Evolutionary conservation across 1,140 invertebrate genomes (phyloP).

Genomic region (Liolophura sinensis): DNA sequence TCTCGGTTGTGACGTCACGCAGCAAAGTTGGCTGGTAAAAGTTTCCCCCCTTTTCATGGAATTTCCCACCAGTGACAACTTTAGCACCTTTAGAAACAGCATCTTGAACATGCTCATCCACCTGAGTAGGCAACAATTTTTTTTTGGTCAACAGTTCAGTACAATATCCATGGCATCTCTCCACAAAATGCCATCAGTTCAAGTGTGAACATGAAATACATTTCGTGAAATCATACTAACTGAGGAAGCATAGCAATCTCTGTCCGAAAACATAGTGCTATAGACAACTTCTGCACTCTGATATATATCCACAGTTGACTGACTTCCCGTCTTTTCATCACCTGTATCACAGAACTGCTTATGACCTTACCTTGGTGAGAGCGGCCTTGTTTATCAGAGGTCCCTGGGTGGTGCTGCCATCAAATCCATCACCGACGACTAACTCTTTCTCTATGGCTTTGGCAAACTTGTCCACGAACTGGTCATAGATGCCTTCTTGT

Average conservation of each 20-base stretch:
- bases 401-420: conserved; percentile 76
- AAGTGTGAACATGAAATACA: too few relatives aligned
- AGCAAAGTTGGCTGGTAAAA: conserved; percentile 94
- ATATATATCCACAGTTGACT: too few relatives aligned
- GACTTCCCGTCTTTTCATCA: too few relatives aligned
- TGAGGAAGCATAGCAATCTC: too few relatives aligned
- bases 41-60: conserved; percentile 68
- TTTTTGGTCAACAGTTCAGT: not conserved
- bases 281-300: too few relatives aligned
- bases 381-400: conserved; percentile 91
- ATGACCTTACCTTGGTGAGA: conserved; percentile 71
- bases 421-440: conserved; percentile 80
- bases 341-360: not conserved
- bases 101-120: conserved; percentile 79
- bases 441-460: conserved; percentile 72
- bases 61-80: conserved; percentile 79
- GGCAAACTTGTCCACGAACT: conserved; percentile 78
- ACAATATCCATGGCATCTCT: too few relatives aligned
- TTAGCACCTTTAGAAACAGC: conserved; percentile 84
- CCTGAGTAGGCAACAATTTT: conserved; percentile 45
- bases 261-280: too few relatives aligned
- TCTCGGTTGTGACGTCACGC: conserved; percentile 76
- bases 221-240: too few relatives aligned
- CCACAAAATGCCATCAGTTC: too few relatives aligned
- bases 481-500: conserved; percentile 81